Base-by-base conservation (phyloP, 2,113 vertebrate species). In the Dicentrarchus labrax region DNA sequence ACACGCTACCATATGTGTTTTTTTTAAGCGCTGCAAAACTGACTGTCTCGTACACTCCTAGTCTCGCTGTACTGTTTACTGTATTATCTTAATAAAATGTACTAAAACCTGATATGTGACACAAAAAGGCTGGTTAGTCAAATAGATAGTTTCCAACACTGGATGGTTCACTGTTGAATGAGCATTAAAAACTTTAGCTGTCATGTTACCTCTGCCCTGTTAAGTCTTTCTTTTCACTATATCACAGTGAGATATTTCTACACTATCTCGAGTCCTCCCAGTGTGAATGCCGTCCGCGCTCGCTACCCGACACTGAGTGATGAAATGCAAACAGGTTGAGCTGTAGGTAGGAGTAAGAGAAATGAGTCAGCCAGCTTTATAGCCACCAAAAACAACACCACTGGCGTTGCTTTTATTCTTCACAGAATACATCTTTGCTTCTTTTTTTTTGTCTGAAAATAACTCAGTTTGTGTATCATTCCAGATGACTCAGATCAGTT, bases 331-430 rank as follows among this genome's bases (percentile, higher is more conserved):
- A 83, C 61, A 30, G 48, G 65, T 30, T 60, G 39, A 75, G 51
- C 65, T 76, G 78, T 54, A 79, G 79, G 89, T 89, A 80, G 85
- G 89, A 88, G 84, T 79, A 79, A 80, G 66, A 90, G 61, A 82
- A 76, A 8, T 91, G 89, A 88, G 66, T 92, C 89, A 91, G 72
- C 30, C 71, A 2, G 76, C 48, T 67, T 75, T 60, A 64, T 9
- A 19, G 65, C 57, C 70, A 69, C 77, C 57, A 65, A 68, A 50
- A 13, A 86, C 75, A 78, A 21, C 79, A 78, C 41, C 53, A 6
- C 69, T 61, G 85, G 70, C 66, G 43, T 59, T 47, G 60, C 71
- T 72, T 75, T 74, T 13, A 72, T 72, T 54, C 74, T 47, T 47
- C 17, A 8, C 76, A 53, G 48, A 73, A 83, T 76, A 51, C 22